Percentiles rank a stretch among this genome's conserved stretches.
phyloP scores from a whole-genome alignment of 2,797 vertebrate species.

The Squalus acanthias region DNA sequence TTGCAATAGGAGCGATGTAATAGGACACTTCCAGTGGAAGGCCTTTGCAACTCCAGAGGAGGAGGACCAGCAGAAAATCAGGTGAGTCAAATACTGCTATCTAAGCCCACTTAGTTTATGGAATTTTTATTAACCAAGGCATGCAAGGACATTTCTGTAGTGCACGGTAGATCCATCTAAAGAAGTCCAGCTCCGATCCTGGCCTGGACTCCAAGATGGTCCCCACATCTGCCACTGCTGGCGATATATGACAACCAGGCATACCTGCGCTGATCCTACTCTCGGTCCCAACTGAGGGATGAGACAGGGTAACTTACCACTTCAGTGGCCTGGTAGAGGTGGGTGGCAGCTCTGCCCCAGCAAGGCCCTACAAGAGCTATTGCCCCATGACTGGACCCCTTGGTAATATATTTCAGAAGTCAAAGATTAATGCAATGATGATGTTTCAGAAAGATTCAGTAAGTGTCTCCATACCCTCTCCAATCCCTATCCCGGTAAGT shows the following conservation, averaged over 20 bases:
- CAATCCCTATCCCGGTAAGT: not conserved
- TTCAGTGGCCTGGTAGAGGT: not conserved
- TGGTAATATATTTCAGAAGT: not conserved
- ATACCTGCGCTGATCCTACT: not conserved
- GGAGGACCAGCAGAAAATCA: slow-evolving; percentile 59
- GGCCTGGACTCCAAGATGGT: not conserved
- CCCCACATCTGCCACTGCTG: not conserved
- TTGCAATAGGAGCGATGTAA: slow-evolving; percentile 64
- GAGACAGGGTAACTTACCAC: not conserved
- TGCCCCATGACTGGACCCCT: not conserved
- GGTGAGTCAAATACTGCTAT: slow-evolving; percentile 47
- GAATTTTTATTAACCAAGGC: not conserved
- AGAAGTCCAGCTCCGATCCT: not conserved
- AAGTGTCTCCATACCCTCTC: not conserved
- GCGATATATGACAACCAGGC: not conserved
- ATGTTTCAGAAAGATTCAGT: not conserved
- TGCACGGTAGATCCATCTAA: not conserved
- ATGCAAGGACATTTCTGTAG: not conserved
- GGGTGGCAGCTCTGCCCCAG: not conserved
- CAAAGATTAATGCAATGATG: not conserved
- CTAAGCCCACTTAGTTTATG: not conserved
- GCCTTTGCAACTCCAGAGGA: slow-evolving; percentile 57
- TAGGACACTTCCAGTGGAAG: slow-evolving; percentile 76
- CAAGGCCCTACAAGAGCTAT: not conserved
- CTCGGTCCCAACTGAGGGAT: not conserved